Percentiles rank a stretch among this genome's conserved stretches.
phyloP scores from a whole-genome alignment of 2,888 invertebrate genomes.

The Agrochola macilenta region DNA sequence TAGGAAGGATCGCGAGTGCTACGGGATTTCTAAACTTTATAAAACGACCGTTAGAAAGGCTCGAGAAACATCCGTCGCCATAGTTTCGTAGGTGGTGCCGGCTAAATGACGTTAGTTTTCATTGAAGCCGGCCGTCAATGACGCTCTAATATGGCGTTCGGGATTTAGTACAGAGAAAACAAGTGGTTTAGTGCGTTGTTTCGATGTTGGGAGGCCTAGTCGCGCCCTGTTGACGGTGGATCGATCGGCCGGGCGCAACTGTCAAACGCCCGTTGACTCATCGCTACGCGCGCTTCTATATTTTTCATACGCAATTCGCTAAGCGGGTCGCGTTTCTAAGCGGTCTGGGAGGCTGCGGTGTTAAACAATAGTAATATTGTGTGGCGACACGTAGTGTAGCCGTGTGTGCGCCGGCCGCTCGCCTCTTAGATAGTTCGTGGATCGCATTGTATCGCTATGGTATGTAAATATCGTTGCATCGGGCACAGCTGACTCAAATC shows the following conservation, averaged over 20 bases:
- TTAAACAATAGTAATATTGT: constrained; percentile 70
- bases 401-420: constrained; percentile 27
- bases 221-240: constrained; percentile 82
- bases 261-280: constrained; percentile 89
- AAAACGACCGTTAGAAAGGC: constrained; percentile 73
- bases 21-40: constrained; percentile 61
- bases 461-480: constrained; percentile 68
- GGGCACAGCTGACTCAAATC: constrained; percentile 69
- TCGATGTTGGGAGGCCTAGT: constrained; percentile 70
- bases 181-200: constrained; percentile 74
- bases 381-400: constrained; percentile 38
- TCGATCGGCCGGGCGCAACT: constrained; percentile 89
- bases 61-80: constrained; percentile 85
- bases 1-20: constrained; percentile 64
- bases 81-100: constrained; percentile 86
- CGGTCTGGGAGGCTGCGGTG: constrained; percentile 61
- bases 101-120: constrained; percentile 81
- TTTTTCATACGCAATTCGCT: constrained; percentile 84
- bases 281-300: constrained; percentile 78
- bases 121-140: constrained; percentile 75
- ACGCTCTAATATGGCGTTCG: constrained; percentile 76
- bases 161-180: constrained; percentile 68
- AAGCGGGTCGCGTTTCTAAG: constrained; percentile 71
- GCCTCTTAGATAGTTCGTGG: constrained; percentile 35
- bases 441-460: constrained; percentile 63